A percentile compares a stretch with the other conserved stretches of the same genome.
These are phyloP conservation scores for Carduelis carduelis DNA, from an alignment of 2,797 vertebrate species.

Conservation along the genomic window DNA sequence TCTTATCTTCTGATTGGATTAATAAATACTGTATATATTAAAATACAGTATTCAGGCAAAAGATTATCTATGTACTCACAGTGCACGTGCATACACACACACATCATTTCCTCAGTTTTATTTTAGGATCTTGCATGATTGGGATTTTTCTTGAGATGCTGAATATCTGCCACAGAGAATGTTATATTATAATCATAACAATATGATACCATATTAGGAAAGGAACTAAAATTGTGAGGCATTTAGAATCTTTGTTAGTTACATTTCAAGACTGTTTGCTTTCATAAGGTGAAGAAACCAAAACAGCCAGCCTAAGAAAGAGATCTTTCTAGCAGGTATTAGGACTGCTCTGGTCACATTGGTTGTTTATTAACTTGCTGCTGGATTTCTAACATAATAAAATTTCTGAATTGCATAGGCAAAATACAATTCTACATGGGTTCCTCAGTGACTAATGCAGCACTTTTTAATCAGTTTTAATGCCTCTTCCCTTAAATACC, in stretches of 20 bases:
- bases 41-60: background rate
- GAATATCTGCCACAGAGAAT: background rate
- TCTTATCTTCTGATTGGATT: background rate
- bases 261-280: background rate
- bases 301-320: background rate
- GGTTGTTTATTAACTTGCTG: background rate
- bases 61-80: background rate
- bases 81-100: background rate
- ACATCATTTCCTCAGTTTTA: conserved; percentile 1
- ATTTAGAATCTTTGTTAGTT: conserved; percentile 11
- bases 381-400: background rate
- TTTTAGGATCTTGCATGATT: conserved; percentile 17
- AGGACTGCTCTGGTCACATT: background rate
- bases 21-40: conserved; percentile 20
- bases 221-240: conserved; percentile 14
- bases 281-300: background rate
- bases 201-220: conserved; percentile 7
- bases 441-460: background rate
- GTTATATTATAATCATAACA: conserved; percentile 10
- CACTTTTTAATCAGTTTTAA: background rate
- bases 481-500: background rate
- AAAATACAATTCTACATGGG: background rate
- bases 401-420: background rate
- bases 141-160: background rate
- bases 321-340: background rate